Conservation (phyloP, 2,888 invertebrate genomes). For the Synanthedon andrenaeformis region DNA sequence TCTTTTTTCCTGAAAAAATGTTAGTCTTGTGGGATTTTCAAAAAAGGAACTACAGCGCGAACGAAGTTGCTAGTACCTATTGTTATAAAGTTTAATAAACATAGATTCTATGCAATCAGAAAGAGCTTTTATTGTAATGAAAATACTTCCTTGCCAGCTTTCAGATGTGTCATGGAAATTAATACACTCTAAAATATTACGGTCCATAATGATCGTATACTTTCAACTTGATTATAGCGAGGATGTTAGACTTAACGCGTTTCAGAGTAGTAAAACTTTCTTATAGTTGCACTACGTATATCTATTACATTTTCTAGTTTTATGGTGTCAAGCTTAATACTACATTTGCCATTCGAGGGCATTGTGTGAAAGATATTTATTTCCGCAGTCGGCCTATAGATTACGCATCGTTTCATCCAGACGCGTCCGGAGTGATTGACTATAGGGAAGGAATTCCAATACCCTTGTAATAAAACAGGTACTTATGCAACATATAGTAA, state of each 20-base stretch:
- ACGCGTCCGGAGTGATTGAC: not conserved
- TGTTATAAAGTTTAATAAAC: too few relatives aligned
- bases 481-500: too few relatives aligned
- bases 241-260: not conserved
- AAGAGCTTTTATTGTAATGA: constrained; percentile 38
- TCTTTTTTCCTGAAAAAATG: too few relatives aligned
- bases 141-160: constrained; percentile 19
- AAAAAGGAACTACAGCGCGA: too few relatives aligned
- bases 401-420: not conserved
- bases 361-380: constrained; percentile 1
- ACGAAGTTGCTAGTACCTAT: too few relatives aligned
- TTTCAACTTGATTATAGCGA: not conserved
- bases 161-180: not conserved
- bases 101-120: constrained; percentile 10
- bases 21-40: too few relatives aligned
- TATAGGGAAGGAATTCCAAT: too few relatives aligned
- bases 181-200: not conserved
- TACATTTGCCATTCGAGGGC: not conserved
- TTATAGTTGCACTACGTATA: not conserved
- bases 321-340: not conserved
- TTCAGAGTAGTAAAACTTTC: not conserved
- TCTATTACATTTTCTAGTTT: not conserved
- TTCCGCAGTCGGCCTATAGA: not conserved
- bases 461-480: too few relatives aligned
- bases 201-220: not conserved